Conservation (phyloP, 2,888 invertebrate species). For the Parnassius apollo region DNA sequence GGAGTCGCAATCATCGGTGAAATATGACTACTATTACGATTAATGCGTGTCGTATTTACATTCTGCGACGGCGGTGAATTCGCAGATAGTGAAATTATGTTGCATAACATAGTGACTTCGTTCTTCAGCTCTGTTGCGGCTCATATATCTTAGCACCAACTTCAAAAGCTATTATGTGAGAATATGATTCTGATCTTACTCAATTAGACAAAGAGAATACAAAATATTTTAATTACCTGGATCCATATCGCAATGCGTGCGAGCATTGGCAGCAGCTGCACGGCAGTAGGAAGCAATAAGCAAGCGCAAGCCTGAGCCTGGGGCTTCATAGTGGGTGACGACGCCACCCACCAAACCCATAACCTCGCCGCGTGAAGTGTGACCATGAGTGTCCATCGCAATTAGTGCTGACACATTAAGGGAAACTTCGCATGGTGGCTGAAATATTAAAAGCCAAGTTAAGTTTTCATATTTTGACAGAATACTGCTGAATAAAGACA, state of each 20-base stretch:
- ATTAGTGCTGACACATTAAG: conserved; percentile 82
- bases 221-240: conserved; percentile 71
- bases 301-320: conserved; percentile 77
- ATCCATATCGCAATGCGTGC: conserved; percentile 90
- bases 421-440: conserved; percentile 84
- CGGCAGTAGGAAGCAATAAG: conserved; percentile 75
- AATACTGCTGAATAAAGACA: too few species aligned
- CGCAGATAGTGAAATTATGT: too few species aligned
- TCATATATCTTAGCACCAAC: too few species aligned
- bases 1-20: too few species aligned
- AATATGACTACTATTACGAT: too few species aligned
- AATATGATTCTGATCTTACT: too few species aligned
- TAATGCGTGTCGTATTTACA: too few species aligned
- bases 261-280: conserved; percentile 83
- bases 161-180: too few species aligned
- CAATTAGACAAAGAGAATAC: not conserved
- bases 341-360: conserved; percentile 87
- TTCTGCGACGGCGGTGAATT: too few species aligned
- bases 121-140: too few species aligned
- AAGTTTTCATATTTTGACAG: too few species aligned
- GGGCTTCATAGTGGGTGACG: conserved; percentile 54
- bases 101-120: too few species aligned
- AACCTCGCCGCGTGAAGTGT: conserved; percentile 85
- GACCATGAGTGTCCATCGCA: conserved; percentile 86
- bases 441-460: conserved; percentile 9